Evolutionary conservation across 1,140 invertebrate genomes (phyloP), one percentile per base, ranked within the genome.

Genomic region (Akabosia matsudoensis): DNA sequence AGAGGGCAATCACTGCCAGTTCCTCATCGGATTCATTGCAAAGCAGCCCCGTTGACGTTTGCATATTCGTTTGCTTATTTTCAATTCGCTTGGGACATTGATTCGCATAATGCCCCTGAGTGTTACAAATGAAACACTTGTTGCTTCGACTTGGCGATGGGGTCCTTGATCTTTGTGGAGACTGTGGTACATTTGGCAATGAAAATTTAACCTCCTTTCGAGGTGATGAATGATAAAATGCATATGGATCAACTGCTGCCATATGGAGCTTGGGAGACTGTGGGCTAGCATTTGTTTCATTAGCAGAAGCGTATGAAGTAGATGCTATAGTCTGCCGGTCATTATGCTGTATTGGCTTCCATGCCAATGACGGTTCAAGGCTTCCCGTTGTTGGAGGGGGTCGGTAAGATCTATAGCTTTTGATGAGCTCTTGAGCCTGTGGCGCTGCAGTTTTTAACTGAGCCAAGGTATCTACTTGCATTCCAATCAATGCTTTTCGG

Each of bases 391-490:
- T 64, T 24, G 76, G 71, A 52, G 76, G 76, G 0, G 56, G 56
- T 24, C 70, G 22, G 22, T 77, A 77, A 4, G 54, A 74, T 16
- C 45, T 22, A 30, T 74, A 61, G 0, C 54, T 24, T 67, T 77
- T 77, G 13, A 77, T 31, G 22, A 77, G 61, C 33, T 77, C 76
- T 70, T 77, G 76, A 26, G 76, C 76, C 24, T 74, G 33, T n/a
- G 31, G 24, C 0, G 76, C 76, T 2, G 54, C n/a, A 7, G 16
- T 16, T 52, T 77, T 77, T 14, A 77, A 24, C 1, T 77, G 52
- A 22, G 26, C 16, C 22, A 77, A 22, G 33, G 28, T 67, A 31
- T 67, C 26, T 45, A 70, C 33, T 0, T 18, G 3, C 31, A 51
- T 70, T 1, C 76, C 70, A 33, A 54, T 54, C 33, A 77, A 52